Evolutionary conservation across 2,888 invertebrate species (phyloP).

Genomic region (Monochamus alternatus): DNA sequence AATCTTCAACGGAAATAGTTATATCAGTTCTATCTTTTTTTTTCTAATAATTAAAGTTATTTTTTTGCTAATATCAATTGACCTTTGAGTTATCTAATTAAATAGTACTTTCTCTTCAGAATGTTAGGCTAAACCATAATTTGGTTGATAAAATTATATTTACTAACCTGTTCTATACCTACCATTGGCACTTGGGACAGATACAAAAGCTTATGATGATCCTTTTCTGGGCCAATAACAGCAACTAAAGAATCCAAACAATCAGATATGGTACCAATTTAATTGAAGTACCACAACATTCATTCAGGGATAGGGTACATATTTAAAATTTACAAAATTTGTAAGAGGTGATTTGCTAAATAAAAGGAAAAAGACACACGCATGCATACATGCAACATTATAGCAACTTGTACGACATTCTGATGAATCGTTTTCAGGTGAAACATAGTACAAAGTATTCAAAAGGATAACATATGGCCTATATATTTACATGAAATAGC

Average conservation of each 20-base stretch:
- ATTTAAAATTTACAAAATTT: conserved; percentile 14
- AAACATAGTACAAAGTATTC: conserved; percentile 19
- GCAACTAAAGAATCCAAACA: conserved; percentile 66
- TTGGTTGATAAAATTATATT: conserved; percentile 25
- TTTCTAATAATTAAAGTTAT: conserved; percentile 4
- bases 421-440: conserved; percentile 37
- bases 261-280: conserved; percentile 39
- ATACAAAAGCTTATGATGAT: conserved; percentile 75
- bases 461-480: conserved; percentile 24
- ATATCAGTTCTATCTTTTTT: conserved; percentile 19
- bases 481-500: conserved; percentile 27
- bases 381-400: conserved; percentile 54
- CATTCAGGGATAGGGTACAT: conserved; percentile 43
- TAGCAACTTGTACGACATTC: conserved; percentile 52
- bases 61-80: background rate
- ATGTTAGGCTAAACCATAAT: background rate
- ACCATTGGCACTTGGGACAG: conserved; percentile 74
- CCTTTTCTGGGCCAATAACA: conserved; percentile 75
- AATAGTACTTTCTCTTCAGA: background rate
- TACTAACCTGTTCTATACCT: conserved; percentile 70
- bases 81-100: background rate
- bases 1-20: conserved; percentile 59
- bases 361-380: conserved; percentile 38
- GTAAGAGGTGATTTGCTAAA: conserved; percentile 27
- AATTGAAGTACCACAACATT: conserved; percentile 43